Conservation (phyloP, 2,797 vertebrate species). For the Falco concolor region DNA sequence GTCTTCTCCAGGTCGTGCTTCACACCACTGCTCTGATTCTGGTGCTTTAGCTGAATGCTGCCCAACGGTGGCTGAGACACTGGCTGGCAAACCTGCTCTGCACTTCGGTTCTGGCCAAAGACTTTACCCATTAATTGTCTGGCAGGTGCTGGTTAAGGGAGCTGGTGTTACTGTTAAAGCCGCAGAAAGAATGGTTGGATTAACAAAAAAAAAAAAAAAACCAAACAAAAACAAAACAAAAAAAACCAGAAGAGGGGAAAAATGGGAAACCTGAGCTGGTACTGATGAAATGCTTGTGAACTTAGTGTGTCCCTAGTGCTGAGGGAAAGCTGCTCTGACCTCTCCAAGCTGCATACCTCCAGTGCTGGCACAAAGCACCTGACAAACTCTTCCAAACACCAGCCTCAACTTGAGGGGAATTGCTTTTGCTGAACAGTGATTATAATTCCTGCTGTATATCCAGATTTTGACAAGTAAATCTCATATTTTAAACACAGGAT, state of each 20-base stretch:
- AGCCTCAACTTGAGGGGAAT: constrained; percentile 33
- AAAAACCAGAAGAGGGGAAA: background rate
- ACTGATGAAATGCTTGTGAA: background rate
- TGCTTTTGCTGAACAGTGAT: constrained; percentile 46
- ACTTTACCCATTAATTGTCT: background rate
- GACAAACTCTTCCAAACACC: background rate
- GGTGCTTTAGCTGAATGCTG: background rate
- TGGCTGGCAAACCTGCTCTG: background rate
- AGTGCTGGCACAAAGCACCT: constrained; percentile 28
- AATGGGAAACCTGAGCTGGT: background rate
- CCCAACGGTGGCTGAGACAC: background rate
- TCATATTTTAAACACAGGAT: constrained; percentile 90
- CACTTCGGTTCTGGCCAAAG: background rate
- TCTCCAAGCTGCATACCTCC: background rate
- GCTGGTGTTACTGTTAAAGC: background rate
- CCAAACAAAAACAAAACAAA: background rate
- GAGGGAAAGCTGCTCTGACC: background rate
- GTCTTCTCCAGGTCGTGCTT: background rate
- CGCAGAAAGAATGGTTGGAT: background rate
- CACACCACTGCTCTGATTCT: accelerated
- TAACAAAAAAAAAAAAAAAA: background rate
- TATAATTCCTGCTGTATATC: constrained; percentile 77
- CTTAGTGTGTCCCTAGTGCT: background rate
- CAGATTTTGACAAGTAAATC: constrained; percentile 85
- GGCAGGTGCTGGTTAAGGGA: background rate